Evolutionary conservation across 2,797 vertebrate genomes (phyloP).

Genomic region (Zonotrichia albicollis): DNA sequence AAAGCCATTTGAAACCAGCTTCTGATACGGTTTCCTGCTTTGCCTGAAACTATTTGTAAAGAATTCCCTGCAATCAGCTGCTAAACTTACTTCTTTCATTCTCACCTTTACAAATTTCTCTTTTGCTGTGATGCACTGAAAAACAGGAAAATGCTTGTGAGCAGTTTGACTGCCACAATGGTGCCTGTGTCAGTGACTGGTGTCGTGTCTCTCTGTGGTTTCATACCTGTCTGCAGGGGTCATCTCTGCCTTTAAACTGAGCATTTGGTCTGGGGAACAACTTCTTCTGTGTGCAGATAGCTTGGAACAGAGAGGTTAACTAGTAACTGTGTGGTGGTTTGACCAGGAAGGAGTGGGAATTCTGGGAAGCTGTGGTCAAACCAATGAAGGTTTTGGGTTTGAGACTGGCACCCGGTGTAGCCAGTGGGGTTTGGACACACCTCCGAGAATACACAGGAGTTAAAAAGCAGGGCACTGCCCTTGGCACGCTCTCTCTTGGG

Average conservation of each 20-base stretch:
- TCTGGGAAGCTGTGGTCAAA: too few species aligned
- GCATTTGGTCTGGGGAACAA: neutral
- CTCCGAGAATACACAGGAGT: too few species aligned
- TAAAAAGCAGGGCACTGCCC: too few species aligned
- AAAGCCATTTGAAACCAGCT: neutral
- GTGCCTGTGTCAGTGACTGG: neutral
- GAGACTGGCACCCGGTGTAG: too few species aligned
- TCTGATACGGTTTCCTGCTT: neutral
- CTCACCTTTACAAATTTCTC: neutral
- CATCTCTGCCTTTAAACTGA: neutral
- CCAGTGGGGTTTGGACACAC: too few species aligned
- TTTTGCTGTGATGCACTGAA: neutral
- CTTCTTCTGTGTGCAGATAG: neutral
- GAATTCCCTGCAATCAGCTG: neutral
- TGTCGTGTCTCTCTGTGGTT: neutral
- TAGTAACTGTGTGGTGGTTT: too few species aligned
- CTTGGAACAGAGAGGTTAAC: neutral
- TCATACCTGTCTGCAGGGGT: neutral
- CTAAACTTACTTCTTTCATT: neutral
- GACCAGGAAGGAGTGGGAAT: too few species aligned
- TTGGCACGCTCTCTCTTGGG: too few species aligned
- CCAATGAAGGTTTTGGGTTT: too few species aligned
- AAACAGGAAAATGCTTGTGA: neutral
- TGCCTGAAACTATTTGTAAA: neutral
- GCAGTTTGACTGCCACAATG: neutral